Evolutionary conservation across 2,797 vertebrate species (phyloP).

Genomic region (Oryzias dopingdopingensis): DNA sequence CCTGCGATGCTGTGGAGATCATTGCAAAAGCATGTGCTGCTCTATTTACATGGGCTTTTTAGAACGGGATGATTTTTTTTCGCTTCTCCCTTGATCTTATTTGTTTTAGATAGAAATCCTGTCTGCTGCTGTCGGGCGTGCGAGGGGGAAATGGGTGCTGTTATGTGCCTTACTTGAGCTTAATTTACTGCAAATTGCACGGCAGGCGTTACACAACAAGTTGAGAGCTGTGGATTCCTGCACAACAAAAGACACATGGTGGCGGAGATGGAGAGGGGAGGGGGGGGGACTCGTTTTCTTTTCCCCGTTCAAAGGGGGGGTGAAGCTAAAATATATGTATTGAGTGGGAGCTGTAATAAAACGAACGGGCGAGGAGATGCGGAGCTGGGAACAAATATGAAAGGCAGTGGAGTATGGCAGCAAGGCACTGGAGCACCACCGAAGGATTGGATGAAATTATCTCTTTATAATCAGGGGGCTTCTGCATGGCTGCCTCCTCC

Average conservation of each 20-base stretch:
- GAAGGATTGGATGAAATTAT: constrained; percentile 74
- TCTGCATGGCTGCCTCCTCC: constrained; percentile 74
- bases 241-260: constrained; percentile 58
- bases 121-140: constrained; percentile 2
- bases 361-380: constrained; percentile 69
- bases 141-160: constrained; percentile 12
- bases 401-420: constrained; percentile 69
- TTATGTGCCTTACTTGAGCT: constrained; percentile 48
- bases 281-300: constrained; percentile 47
- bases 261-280: constrained; percentile 13
- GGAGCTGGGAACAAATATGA: constrained; percentile 71
- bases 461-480: constrained; percentile 76
- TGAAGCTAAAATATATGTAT: constrained; percentile 67
- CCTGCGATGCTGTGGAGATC: constrained; percentile 45
- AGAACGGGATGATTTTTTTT: constrained; percentile 55
- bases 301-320: constrained; percentile 46
- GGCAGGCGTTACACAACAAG: constrained; percentile 69
- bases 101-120: constrained; percentile 42
- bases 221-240: constrained; percentile 64
- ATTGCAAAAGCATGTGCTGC: constrained; percentile 62
- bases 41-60: constrained; percentile 48
- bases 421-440: constrained; percentile 67
- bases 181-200: constrained; percentile 64
- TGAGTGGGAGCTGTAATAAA: constrained; percentile 72
- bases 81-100: constrained; percentile 55